These are phyloP conservation scores for Stichodactyla mertensii DNA, from an alignment of 64 coral and sea anemone species.

Conservation along the genomic window DNA sequence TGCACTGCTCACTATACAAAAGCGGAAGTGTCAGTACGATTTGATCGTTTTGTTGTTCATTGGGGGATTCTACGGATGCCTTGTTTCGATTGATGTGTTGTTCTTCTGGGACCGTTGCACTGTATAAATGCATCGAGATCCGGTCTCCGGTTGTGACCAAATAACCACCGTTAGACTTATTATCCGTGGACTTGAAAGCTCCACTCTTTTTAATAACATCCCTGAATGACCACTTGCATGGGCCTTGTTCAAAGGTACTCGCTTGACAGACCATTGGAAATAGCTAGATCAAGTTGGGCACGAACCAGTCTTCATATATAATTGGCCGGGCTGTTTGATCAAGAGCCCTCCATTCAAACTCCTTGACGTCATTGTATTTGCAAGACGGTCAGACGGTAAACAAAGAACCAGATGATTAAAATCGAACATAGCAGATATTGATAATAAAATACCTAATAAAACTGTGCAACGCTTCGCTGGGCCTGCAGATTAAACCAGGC, in stretches of 20 bases:
- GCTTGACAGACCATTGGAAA: conserved; percentile 1
- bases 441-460: conserved; percentile 27
- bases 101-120: not conserved
- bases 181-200: not conserved
- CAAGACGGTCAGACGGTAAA: conserved; percentile 16
- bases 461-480: conserved; percentile 15
- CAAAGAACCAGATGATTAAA: conserved; percentile 28
- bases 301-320: not conserved
- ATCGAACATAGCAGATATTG: conserved; percentile 38
- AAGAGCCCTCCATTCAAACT: conserved; percentile 3
- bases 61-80: not conserved
- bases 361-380: conserved; percentile 1
- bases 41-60: conserved; percentile 21
- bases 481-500: conserved; percentile 9
- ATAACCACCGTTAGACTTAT: conserved; percentile 11
- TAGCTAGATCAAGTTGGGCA: not conserved
- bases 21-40: conserved; percentile 10
- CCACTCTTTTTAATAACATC: not conserved
- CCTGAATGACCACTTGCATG: not conserved
- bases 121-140: not conserved
- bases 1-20: not conserved
- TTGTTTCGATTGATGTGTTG: not conserved
- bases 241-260: not conserved
- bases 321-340: conserved; percentile 28
- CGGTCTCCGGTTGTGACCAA: conserved; percentile 2